Percentiles rank a stretch among this genome's conserved stretches.
These are phyloP conservation scores for Lota lota DNA, from an alignment of 2,113 vertebrate genomes.

Conservation along the genomic window DNA sequence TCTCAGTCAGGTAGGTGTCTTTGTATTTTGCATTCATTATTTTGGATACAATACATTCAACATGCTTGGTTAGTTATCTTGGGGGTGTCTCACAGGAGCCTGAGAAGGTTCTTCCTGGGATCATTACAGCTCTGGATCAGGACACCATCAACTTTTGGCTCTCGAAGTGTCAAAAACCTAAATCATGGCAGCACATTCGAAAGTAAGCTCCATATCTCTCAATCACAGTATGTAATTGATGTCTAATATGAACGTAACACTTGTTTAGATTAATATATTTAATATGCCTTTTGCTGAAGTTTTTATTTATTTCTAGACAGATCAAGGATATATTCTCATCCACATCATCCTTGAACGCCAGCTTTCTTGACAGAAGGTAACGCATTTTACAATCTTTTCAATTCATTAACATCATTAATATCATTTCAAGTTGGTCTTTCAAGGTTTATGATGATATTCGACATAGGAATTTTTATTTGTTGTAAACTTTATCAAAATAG, in stretches of 20 bases:
- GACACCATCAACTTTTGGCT: conserved; percentile 40
- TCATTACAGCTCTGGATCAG: conserved; percentile 22
- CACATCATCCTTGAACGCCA: conserved; percentile 44
- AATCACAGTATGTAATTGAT: too few relatives aligned
- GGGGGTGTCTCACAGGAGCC: conserved; percentile 2
- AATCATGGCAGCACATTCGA: conserved; percentile 17
- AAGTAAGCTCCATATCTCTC: conserved; percentile 27
- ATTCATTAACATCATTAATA: neutral
- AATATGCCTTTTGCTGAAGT: conserved; percentile 23
- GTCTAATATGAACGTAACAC: neutral
- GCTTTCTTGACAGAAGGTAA: conserved; percentile 50
- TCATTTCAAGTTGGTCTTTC: neutral
- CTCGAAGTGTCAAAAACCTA: conserved; percentile 12
- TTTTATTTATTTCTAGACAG: conserved; percentile 27
- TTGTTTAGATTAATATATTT: neutral
- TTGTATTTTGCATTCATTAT: neutral
- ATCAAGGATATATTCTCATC: conserved; percentile 46
- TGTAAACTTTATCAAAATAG: conserved; percentile 18
- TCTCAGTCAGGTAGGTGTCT: neutral
- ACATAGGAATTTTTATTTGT: neutral
- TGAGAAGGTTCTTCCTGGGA: neutral
- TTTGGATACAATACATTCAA: neutral
- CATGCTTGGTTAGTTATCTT: neutral
- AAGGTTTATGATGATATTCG: neutral
- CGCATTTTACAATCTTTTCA: neutral